Percentiles rank a stretch among this genome's conserved stretches.
Evolutionary conservation across 2,113 vertebrate species (phyloP).

Genomic region (Orycteropus afer): DNA sequence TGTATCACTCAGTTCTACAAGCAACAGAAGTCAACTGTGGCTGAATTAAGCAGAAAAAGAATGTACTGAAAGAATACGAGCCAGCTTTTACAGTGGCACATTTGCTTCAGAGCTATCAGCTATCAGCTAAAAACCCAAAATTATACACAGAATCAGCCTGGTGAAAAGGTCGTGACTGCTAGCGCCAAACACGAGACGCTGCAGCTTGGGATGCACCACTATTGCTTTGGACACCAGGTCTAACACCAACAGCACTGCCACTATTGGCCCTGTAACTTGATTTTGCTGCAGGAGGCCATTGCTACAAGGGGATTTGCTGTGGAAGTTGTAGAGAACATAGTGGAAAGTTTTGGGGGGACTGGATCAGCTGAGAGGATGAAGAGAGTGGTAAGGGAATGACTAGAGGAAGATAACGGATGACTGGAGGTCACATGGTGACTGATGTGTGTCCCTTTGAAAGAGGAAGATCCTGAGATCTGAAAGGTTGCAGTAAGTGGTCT

Average conservation of each 20-base stretch:
- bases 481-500: neutral
- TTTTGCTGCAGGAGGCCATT: neutral
- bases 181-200: neutral
- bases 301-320: neutral
- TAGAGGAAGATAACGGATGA: neutral
- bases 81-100: constrained; percentile 28
- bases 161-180: neutral
- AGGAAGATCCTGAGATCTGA: neutral
- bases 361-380: neutral
- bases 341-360: neutral
- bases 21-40: constrained; percentile 19
- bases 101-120: neutral
- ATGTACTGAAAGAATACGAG: neutral
- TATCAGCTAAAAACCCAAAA: constrained; percentile 48
- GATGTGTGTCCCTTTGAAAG: neutral
- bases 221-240: neutral
- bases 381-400: neutral
- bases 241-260: neutral
- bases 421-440: neutral
- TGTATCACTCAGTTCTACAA: constrained; percentile 17
- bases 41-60: constrained; percentile 28
- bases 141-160: neutral
- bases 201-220: neutral
- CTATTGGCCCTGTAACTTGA: neutral
- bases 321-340: neutral